Evolutionary conservation across 2,113 vertebrate species (phyloP), one percentile per base, ranked within the genome.

Genomic region (Cepphus grylle): DNA sequence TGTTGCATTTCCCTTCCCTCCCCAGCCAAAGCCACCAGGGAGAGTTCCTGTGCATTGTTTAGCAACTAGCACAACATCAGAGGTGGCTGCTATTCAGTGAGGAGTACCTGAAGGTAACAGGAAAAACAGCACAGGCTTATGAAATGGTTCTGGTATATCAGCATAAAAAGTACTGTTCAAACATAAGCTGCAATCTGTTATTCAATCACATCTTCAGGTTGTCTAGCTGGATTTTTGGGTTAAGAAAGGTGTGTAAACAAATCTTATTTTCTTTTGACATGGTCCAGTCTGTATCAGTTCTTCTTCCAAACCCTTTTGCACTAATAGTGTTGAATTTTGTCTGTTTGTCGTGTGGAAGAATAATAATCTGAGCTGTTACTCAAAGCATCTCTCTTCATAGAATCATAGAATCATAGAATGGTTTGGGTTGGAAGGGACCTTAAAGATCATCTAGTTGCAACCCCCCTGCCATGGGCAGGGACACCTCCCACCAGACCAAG

Each of bases 1-100:
- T 88, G 43, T 85, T 96, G 66, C 58, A 36, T 94, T 94, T 93
- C 78, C 74, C 84, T 90, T 91, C 53, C 26, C 29, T 93, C 63
- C 78, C 78, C 63, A 93, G 38, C 15, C 59, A 62, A 82, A 88
- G 34, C n/a, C 90, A 93, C 49, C 0, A 2, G 92, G 66, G 81
- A 96, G 22, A 55, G 17, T 62, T 79, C 38, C 74, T 85, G 34
- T 11, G 3, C n/a, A 9, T 25, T 93, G 49, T 69, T 85, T 90
- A 93, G 69, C 74, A 96, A 65, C 40, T 25, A 91, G 21, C 56
- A 69, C n/a, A 63, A 56, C 40, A 56, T 82, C 91, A 91, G 77
- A 87, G 9, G 40, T 65, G 65, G 32, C 52, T 94, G 89, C n/a
- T 87, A 91, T 89, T 76, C 70, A 63, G 25, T 23, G 25, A 91